phyloP scores from a whole-genome alignment of 2,113 vertebrate genomes.

The Prinia subflava region DNA sequence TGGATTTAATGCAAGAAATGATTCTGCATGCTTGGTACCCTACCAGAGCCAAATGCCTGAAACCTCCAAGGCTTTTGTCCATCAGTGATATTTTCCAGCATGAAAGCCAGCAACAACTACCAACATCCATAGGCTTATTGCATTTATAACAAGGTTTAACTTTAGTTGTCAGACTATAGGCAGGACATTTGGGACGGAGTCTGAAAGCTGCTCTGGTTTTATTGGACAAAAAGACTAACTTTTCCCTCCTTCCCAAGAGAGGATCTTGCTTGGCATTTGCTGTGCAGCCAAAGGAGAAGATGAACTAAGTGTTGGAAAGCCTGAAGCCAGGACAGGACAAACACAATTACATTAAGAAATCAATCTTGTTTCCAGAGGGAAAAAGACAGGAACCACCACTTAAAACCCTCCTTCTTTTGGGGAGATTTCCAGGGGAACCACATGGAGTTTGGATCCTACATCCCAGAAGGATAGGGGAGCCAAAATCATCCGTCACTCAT shows the following conservation, averaged over 20 bases:
- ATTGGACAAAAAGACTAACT: not conserved
- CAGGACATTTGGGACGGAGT: not conserved
- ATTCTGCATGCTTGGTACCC: not conserved
- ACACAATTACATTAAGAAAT: conserved; percentile 2
- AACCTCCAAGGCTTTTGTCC: not conserved
- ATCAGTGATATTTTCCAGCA: not conserved
- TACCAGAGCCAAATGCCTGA: not conserved
- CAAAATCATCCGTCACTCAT: not conserved
- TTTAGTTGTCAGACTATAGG: not conserved
- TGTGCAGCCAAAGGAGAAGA: not conserved
- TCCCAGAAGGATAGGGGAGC: not conserved
- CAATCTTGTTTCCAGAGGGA: not conserved
- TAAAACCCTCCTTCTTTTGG: not conserved
- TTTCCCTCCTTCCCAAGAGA: not conserved
- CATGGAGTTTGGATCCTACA: not conserved
- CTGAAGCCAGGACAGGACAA: not conserved
- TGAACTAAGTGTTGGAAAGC: not conserved
- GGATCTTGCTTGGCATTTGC: not conserved
- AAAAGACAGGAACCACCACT: not conserved
- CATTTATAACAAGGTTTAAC: not conserved
- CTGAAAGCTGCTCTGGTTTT: not conserved
- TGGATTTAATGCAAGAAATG: not conserved
- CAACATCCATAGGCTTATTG: not conserved
- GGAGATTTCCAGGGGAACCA: not conserved
- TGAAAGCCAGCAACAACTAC: conserved; percentile 12